Conservation (phyloP, 1,140 invertebrate genomes). For the Caenorhabditis brenneri region DNA sequence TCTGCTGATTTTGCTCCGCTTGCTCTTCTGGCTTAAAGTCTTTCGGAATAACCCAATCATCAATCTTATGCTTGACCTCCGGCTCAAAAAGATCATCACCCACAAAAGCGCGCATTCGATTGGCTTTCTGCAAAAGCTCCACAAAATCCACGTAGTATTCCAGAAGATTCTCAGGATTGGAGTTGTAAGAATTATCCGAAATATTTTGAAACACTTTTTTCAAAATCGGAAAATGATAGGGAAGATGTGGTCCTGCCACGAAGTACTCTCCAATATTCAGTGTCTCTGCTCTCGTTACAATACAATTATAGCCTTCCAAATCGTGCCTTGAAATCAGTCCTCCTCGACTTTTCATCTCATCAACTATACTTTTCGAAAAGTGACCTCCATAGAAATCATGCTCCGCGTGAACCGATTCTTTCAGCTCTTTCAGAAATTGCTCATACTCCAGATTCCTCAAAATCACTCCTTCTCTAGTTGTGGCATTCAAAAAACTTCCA, state of each 20-base stretch:
- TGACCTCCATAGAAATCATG: conserved; percentile 18
- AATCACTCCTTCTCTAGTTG: background rate
- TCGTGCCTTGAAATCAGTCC: conserved; percentile 6
- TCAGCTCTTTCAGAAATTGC: background rate
- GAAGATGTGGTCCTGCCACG: background rate
- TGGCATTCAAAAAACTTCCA: background rate
- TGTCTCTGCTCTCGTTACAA: conserved; percentile 3
- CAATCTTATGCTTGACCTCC: conserved; percentile 18
- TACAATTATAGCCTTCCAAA: background rate
- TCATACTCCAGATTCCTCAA: background rate
- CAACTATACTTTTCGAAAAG: background rate
- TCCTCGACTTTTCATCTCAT: conserved; percentile 28
- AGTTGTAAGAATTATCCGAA: background rate
- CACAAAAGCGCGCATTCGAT: background rate
- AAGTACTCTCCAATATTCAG: background rate
- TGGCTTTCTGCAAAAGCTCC: background rate
- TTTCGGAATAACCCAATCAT: background rate
- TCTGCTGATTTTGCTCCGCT: background rate
- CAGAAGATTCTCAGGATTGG: too few species aligned
- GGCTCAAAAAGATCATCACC: conserved; percentile 21
- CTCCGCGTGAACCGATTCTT: background rate
- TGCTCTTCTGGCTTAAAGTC: background rate
- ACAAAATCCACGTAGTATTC: conserved; percentile 24
- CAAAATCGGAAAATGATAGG: conserved; percentile 16
- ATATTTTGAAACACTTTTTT: background rate